Conservation (phyloP, 2,888 invertebrate genomes). For the Polymixis lichenea region DNA sequence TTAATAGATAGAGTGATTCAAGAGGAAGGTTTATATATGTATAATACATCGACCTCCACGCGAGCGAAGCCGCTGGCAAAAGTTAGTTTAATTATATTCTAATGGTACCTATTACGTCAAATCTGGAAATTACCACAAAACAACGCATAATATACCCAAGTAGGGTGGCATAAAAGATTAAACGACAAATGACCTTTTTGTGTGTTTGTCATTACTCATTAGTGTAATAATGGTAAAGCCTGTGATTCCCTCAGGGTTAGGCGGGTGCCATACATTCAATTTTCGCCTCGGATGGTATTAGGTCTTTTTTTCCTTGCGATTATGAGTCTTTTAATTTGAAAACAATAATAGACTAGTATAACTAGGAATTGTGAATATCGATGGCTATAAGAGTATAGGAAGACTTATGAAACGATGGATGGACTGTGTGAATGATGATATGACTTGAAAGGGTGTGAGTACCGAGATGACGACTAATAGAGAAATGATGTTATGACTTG, state of each 20-base stretch:
- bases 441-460: no score
- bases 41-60: no score
- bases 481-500: no score
- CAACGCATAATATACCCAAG: neutral
- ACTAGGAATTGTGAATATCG: neutral
- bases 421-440: no score
- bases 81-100: neutral
- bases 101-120: neutral
- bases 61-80: no score
- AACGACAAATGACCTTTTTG: slow-evolving; percentile 16
- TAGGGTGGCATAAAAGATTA: slow-evolving; percentile 5
- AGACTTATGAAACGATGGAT: no score
- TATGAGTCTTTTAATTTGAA: neutral
- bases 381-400: no score
- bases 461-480: no score
- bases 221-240: slow-evolving; percentile 22
- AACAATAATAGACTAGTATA: no score
- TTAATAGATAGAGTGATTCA: no score
- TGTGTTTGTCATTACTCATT: slow-evolving; percentile 18
- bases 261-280: neutral
- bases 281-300: slow-evolving; percentile 14
- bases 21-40: no score
- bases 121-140: slow-evolving; percentile 3
- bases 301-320: neutral
- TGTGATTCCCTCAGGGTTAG: slow-evolving; percentile 12